Evolutionary conservation across 1,140 invertebrate species (phyloP).

Genomic region (Platyscapa corneri): DNA sequence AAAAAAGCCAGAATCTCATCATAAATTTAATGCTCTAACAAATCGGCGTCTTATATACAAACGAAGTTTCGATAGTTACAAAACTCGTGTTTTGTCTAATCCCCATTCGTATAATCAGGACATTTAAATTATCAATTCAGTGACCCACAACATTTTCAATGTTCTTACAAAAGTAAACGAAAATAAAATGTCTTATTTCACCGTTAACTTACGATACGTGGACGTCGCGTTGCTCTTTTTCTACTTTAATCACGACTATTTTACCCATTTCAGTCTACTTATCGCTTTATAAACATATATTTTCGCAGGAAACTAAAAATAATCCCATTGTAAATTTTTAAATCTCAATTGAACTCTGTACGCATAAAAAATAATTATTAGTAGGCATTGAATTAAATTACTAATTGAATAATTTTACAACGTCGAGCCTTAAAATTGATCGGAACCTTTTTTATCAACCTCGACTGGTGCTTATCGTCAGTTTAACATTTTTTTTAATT

Average conservation of each 20-base stretch:
- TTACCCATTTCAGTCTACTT: not conserved
- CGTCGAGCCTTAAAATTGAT: not conserved
- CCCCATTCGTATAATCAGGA: constrained; percentile 21
- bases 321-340: too few species aligned
- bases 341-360: too few species aligned
- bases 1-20: not conserved
- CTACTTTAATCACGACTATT: not conserved
- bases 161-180: constrained; percentile 9
- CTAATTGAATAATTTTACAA: not conserved
- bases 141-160: constrained; percentile 45
- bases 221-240: not conserved
- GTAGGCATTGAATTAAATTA: not conserved
- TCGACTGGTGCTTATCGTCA: too few species aligned
- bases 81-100: constrained; percentile 33
- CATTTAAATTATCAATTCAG: constrained; percentile 42
- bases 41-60: not conserved
- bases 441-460: not conserved
- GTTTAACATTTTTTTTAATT: too few species aligned
- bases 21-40: constrained; percentile 26
- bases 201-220: not conserved
- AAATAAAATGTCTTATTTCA: not conserved
- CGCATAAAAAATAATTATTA: too few species aligned
- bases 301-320: too few species aligned
- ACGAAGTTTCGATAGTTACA: not conserved
- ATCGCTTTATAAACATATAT: too few species aligned